Conservation (phyloP, 2,113 vertebrate genomes). For the Narcine bancroftii region DNA sequence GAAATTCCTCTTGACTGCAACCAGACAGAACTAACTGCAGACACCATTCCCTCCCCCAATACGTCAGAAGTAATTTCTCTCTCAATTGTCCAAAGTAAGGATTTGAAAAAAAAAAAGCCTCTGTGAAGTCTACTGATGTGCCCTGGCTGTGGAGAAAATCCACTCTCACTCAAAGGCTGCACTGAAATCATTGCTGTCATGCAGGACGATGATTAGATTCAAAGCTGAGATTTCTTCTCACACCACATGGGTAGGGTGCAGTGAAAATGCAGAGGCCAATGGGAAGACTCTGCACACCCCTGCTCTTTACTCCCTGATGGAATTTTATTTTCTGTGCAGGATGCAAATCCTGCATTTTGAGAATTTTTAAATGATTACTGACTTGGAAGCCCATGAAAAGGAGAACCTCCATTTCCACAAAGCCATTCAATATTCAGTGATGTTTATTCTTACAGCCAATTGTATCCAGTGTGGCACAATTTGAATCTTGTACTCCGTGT, state of each 20-base stretch:
- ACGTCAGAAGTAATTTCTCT: neutral
- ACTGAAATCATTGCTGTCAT: neutral
- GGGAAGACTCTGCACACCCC: neutral
- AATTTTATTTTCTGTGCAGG: neutral
- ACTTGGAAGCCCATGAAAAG: neutral
- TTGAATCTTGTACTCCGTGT: too few species aligned
- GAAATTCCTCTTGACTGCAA: neutral
- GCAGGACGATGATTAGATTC: slow-evolving; percentile 9
- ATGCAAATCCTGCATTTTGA: neutral
- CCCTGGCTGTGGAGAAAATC: neutral
- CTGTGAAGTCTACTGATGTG: neutral
- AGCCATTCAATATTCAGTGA: neutral
- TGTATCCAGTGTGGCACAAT: too few species aligned
- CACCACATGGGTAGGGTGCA: neutral
- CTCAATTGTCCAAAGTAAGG: neutral
- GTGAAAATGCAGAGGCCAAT: neutral
- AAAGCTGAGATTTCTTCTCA: neutral
- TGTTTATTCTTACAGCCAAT: neutral
- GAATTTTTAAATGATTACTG: neutral
- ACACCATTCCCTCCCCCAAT: neutral
- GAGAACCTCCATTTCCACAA: neutral
- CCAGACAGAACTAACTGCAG: neutral
- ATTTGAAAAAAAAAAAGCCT: neutral
- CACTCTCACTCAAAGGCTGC: neutral
- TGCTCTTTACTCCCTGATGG: neutral